phyloP scores from a whole-genome alignment of 64 coral and sea anemone species.

The Montipora foliosa region DNA sequence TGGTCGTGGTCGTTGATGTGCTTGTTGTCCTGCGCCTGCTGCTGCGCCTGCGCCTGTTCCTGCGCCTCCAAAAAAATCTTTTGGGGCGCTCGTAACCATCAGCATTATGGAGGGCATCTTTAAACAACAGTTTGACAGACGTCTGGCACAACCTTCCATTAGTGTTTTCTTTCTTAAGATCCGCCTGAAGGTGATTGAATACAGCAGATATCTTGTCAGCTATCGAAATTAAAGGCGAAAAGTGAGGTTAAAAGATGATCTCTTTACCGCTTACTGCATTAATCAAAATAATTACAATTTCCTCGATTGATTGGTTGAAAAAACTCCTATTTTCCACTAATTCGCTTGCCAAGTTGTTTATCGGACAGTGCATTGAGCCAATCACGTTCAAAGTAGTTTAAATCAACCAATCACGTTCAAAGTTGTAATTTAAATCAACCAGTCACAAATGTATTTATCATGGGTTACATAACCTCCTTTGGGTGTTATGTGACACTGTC shows the following conservation, averaged over 20 bases:
- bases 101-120: neutral
- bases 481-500: too few relatives aligned
- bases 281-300: too few relatives aligned
- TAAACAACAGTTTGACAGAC: neutral
- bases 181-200: neutral
- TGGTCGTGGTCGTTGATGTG: neutral
- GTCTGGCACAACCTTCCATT: neutral
- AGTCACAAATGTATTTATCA: too few relatives aligned
- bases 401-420: too few relatives aligned
- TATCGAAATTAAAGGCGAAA: neutral
- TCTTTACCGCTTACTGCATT: neutral
- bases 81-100: neutral
- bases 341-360: too few relatives aligned
- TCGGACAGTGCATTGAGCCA: too few relatives aligned
- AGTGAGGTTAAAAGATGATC: neutral
- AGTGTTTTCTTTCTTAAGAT: neutral
- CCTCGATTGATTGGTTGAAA: too few relatives aligned
- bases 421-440: too few relatives aligned
- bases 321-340: too few relatives aligned
- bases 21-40: neutral
- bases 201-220: neutral
- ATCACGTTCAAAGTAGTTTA: too few relatives aligned
- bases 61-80: neutral
- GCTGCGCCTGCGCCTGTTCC: too few relatives aligned
- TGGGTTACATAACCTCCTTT: too few relatives aligned